Evolutionary conservation across 2,888 invertebrate species (phyloP).

Genomic region (Rhagium mordax): DNA sequence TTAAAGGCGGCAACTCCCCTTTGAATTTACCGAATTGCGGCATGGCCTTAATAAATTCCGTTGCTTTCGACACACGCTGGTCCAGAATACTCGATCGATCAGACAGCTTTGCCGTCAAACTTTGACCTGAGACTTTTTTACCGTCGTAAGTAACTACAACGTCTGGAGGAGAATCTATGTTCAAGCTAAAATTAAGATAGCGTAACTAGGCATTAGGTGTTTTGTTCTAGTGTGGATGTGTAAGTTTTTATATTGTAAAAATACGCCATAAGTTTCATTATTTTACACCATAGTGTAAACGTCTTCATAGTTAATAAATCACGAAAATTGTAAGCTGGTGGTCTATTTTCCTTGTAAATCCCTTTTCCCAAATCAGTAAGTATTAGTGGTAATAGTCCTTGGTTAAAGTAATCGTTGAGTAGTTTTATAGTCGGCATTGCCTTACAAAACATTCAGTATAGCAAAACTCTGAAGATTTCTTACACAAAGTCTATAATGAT

Average conservation of each 20-base stretch:
- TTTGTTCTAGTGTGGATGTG: slow-evolving; percentile 31
- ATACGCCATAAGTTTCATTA: slow-evolving; percentile 14
- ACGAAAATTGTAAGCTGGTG: neutral
- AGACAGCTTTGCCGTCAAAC: slow-evolving; percentile 70
- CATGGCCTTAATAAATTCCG: slow-evolving; percentile 75
- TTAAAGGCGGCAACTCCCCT: slow-evolving; percentile 80
- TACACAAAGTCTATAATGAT: too few relatives aligned
- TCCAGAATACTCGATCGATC: slow-evolving; percentile 58
- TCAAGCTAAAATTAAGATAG: slow-evolving; percentile 49
- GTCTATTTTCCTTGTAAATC: neutral
- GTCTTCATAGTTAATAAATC: slow-evolving; percentile 13
- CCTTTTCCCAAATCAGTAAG: too few relatives aligned
- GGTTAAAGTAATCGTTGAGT: too few relatives aligned
- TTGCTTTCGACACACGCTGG: slow-evolving; percentile 71
- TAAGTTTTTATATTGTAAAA: slow-evolving; percentile 29
- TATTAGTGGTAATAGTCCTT: too few relatives aligned
- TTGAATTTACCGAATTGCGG: slow-evolving; percentile 84
- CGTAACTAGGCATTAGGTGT: slow-evolving; percentile 6
- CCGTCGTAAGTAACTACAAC: slow-evolving; percentile 85
- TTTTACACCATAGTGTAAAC: slow-evolving; percentile 14
- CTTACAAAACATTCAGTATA: too few relatives aligned
- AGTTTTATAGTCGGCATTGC: too few relatives aligned
- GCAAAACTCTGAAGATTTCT: too few relatives aligned
- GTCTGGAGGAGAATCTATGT: slow-evolving; percentile 67
- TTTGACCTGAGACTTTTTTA: slow-evolving; percentile 80